These are phyloP conservation scores for Rotaria magnacalcarata DNA, from an alignment of 2,888 invertebrate genomes.

Conservation along the genomic window DNA sequence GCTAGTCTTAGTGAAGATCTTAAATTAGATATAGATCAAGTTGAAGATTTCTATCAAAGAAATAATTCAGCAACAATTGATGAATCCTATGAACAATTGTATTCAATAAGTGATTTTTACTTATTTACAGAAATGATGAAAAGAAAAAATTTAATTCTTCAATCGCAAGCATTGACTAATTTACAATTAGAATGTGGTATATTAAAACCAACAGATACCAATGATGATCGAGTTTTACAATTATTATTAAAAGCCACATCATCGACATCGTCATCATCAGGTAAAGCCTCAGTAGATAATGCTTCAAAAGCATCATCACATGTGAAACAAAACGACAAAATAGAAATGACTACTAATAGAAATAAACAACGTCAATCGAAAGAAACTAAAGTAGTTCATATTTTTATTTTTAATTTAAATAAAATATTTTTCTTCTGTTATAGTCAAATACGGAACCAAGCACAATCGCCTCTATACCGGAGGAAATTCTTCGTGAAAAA, in stretches of 20 bases:
- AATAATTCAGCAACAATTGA: neutral
- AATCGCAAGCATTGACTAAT: conserved; percentile 21
- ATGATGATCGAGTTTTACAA: conserved; percentile 11
- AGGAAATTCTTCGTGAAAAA: conserved; percentile 16
- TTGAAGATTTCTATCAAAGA: neutral
- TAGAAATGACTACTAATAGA: neutral
- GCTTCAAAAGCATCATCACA: neutral
- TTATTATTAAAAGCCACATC: conserved; percentile 4
- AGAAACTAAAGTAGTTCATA: neutral
- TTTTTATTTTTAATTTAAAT: too few relatives aligned
- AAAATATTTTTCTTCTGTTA: neutral
- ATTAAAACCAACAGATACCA: neutral
- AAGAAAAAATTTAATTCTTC: conserved; percentile 35
- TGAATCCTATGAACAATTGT: conserved; percentile 27
- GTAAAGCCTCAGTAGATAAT: neutral
- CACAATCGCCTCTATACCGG: neutral
- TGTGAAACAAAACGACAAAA: neutral
- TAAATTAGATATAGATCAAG: neutral
- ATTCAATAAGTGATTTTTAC: neutral
- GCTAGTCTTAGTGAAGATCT: neutral
- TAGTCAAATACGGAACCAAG: neutral
- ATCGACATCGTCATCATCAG: neutral
- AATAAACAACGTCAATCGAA: neutral
- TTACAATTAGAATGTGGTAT: neutral
- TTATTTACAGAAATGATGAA: conserved; percentile 35